Conservation (phyloP, 2,113 vertebrate species). For the Hippotragus niger region DNA sequence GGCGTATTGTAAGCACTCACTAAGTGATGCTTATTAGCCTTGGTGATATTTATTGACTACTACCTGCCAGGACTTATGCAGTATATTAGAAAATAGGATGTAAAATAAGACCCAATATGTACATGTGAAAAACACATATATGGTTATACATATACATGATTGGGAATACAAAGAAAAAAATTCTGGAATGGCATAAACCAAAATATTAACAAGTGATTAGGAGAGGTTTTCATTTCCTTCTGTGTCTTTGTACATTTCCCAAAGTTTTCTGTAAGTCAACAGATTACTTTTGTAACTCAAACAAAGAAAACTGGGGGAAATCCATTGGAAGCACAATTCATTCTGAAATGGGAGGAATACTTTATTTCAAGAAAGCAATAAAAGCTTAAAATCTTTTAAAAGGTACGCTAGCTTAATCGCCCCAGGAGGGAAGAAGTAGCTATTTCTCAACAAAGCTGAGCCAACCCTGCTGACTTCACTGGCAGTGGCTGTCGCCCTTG, state of each 20-base stretch:
- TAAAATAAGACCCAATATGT: neutral
- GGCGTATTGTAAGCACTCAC: neutral
- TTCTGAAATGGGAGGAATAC: constrained; percentile 20
- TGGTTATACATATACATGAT: neutral
- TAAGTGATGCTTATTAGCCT: neutral
- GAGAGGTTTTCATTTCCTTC: neutral
- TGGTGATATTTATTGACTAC: neutral
- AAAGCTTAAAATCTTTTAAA: constrained; percentile 48
- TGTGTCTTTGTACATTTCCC: neutral
- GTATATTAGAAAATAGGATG: neutral
- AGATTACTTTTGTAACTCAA: constrained; percentile 36
- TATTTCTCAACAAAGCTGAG: constrained; percentile 18
- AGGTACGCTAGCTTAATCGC: neutral
- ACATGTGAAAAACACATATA: neutral
- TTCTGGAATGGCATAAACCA: neutral
- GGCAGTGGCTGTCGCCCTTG: neutral
- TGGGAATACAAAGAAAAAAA: neutral
- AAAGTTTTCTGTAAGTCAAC: neutral
- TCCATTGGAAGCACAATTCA: neutral
- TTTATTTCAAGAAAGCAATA: constrained; percentile 40
- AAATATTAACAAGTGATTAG: neutral
- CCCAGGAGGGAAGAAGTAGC: neutral
- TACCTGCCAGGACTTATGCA: neutral
- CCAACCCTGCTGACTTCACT: constrained; percentile 16
- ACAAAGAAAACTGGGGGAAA: constrained; percentile 1